These are phyloP conservation scores for Apodemia zela DNA, from an alignment of 2,888 invertebrate species.

Conservation along the genomic window DNA sequence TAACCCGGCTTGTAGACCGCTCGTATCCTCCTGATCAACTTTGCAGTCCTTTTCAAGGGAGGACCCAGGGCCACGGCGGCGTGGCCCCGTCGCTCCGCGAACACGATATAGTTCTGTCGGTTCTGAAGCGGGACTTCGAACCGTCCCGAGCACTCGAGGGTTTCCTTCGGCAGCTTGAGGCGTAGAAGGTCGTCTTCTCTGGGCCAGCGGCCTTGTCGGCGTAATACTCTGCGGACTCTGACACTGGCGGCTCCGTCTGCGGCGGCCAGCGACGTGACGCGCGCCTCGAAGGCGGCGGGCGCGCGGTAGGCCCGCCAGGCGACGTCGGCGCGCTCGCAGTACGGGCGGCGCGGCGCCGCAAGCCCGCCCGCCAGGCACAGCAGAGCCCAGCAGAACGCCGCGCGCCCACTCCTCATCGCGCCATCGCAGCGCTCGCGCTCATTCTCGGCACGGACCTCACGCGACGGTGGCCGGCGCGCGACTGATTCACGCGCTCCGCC, in stretches of 20 bases:
- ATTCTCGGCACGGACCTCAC: slow-evolving; percentile 47
- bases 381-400: slow-evolving; percentile 73
- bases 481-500: slow-evolving; percentile 52
- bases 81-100: slow-evolving; percentile 69
- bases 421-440: slow-evolving; percentile 61
- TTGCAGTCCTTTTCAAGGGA: slow-evolving; percentile 64
- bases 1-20: slow-evolving; percentile 74
- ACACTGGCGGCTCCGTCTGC: slow-evolving; percentile 67
- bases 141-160: slow-evolving; percentile 62
- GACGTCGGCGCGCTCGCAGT: slow-evolving; percentile 77
- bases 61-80: slow-evolving; percentile 71
- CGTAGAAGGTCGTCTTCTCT: slow-evolving; percentile 59
- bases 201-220: slow-evolving; percentile 69
- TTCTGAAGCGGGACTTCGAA: slow-evolving; percentile 72
- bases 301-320: slow-evolving; percentile 77
- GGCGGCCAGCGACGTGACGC: slow-evolving; percentile 64
- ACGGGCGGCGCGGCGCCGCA: slow-evolving; percentile 61
- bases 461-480: slow-evolving; percentile 71
- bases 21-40: slow-evolving; percentile 66
- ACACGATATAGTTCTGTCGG: slow-evolving; percentile 71
- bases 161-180: slow-evolving; percentile 52
- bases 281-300: slow-evolving; percentile 74
- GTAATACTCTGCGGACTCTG: slow-evolving; percentile 64
- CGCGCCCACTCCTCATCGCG: slow-evolving; percentile 76
- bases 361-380: slow-evolving; percentile 54